Percentiles rank a stretch among this genome's conserved stretches.
Conservation (phyloP, 2,888 invertebrate genomes). For the Heliconius charithonia region DNA sequence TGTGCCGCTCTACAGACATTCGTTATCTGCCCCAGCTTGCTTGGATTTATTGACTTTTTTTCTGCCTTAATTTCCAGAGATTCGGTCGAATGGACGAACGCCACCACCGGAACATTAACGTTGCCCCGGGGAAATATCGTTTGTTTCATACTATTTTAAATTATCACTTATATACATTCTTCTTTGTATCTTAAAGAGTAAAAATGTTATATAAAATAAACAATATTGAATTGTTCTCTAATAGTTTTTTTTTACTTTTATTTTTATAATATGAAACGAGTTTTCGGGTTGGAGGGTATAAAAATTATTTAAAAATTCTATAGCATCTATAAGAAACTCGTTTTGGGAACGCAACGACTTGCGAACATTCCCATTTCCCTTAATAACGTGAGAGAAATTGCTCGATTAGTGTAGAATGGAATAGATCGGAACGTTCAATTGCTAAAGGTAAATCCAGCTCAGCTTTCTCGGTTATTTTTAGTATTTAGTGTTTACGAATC, state of each 20-base stretch:
- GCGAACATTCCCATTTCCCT: constrained; percentile 79
- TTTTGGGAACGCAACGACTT: constrained; percentile 78
- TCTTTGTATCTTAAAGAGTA: constrained; percentile 33
- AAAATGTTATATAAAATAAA: neutral
- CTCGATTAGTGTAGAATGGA: constrained; percentile 77
- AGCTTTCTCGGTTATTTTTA: constrained; percentile 34
- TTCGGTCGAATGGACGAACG: constrained; percentile 79
- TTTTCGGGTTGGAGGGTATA: constrained; percentile 41
- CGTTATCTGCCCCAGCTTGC: constrained; percentile 72
- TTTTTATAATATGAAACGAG: neutral
- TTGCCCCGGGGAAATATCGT: constrained; percentile 78
- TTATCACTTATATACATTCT: constrained; percentile 56
- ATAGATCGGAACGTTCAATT: constrained; percentile 66
- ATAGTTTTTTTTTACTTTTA: constrained; percentile 50
- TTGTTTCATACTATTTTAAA: constrained; percentile 75
- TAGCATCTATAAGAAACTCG: constrained; percentile 79
- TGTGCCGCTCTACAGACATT: constrained; percentile 61
- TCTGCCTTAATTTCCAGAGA: constrained; percentile 80
- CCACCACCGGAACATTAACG: constrained; percentile 79
- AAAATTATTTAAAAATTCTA: constrained; percentile 82
- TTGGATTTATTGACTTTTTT: constrained; percentile 82
- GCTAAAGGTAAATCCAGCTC: constrained; percentile 51
- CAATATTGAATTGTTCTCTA: neutral
- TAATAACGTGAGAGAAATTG: constrained; percentile 81
- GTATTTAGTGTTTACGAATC: constrained; percentile 25